Evolutionary conservation across 2,113 vertebrate species (phyloP), one percentile per base, ranked within the genome.

Genomic region (Leptobrachium leishanense): DNA sequence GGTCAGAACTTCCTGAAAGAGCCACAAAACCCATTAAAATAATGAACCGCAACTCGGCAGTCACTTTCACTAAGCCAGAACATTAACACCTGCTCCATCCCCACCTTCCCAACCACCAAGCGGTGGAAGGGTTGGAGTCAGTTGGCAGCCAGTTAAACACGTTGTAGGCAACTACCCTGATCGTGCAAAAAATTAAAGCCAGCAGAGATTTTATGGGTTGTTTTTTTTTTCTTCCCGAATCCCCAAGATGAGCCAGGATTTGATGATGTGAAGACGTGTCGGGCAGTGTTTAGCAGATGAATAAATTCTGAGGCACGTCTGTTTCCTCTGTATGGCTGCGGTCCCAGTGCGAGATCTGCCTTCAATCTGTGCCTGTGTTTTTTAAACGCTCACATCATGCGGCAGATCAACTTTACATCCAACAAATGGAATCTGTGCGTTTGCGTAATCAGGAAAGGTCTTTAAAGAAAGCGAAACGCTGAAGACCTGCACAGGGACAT

Each of bases 301-400:
- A 46, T 70, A 50, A 7, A 43, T 70, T 70, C 42, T 8, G 9
- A 70, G 15, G 44, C 43, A 4, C 62, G 43, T 70, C 43, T 50
- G 43, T 70, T 50, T 70, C 68, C 68, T 70, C 13, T 50, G 15
- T 70, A 50, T 70, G 68, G 68, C 68, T 70, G 12, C 4, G 15
- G n/a, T 68, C 67, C 67, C 67, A 68, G 67, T 12, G 13, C 67
- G 15, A 68, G 42, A 68, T 68, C 67, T 68, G 43, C 11, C 42
- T 68, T 44, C 67, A 68, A 44, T 68, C 42, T 68, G 40, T 44
- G 10, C 41, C 20, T 31, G 13, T 44, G 67, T 43, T 68, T 43
- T 68, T 44, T 15, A 11, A 54, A 44, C 44, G 43, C 7, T 43
- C 44, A 13, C 67, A 42, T 43, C 67, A 68, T 68, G 41, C 44